Evolutionary conservation across 2,797 vertebrate genomes (phyloP), one percentile per base, ranked within the genome.

Genomic region (Chiropotes sagulatus): DNA sequence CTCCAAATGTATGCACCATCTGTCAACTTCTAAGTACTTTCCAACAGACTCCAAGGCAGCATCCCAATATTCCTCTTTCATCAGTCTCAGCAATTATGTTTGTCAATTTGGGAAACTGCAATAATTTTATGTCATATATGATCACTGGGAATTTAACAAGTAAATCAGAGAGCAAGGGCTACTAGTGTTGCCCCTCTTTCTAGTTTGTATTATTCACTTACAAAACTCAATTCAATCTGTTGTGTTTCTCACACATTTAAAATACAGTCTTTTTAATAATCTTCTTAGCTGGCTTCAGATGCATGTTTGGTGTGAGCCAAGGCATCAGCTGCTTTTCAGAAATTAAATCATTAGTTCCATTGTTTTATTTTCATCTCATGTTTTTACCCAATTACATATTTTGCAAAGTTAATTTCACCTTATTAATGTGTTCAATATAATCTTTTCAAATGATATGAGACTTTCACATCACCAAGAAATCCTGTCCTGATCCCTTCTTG

Each of bases 341-440:
- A 98, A 98, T 96, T 93, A 92, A 64, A 94, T 79, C 89, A 95
- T 93, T 97, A 86, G 44, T 75, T 73, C 88, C 92, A 97, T 24
- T 61, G 13, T 94, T 76, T 98, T 50, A 30, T 94, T 70, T 98
- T 94, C 72, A 93, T 90, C 58, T 97, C 72, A 8, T 72, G 76
- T 26, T 46, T 93, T 22, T 89, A 97, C 48, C 58, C 96, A 94
- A 96, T 94, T 97, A 96, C 4, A 78, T 5, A 73, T 72, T 96
- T 85, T 61, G 79, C 96, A 96, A 96, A 96, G 88, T 93, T 98
- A 96, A 83, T 96, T 96, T 44, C 6, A 19, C 89, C 39, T 98
- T 98, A 98, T 97, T 97, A 97, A 97, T 98, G 70, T 85, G 11
- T 30, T 97, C 22, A 85, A 78, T 44, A 73, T 97, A 82, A 73